Conservation (phyloP, 1,140 invertebrate species). For the Pseudomyrmex flavicornis region DNA sequence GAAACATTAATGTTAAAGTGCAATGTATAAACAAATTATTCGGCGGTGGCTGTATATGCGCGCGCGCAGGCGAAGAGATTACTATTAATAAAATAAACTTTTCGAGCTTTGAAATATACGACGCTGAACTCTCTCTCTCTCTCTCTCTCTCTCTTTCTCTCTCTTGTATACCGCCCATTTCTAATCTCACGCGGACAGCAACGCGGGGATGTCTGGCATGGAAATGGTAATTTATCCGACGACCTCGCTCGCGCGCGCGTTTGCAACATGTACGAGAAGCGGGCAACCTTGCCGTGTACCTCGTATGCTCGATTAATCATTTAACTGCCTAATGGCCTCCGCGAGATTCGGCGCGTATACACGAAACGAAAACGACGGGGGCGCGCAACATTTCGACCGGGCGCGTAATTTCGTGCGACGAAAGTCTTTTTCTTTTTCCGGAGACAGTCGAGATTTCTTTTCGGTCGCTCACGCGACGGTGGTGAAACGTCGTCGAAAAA, state of each 20-base stretch:
- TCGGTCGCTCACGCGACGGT: conserved; percentile 20
- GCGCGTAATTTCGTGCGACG: conserved; percentile 22
- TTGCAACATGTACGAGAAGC: conserved; percentile 53
- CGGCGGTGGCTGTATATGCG: too few species aligned
- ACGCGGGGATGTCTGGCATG: conserved; percentile 44
- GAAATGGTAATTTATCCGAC: conserved; percentile 55
- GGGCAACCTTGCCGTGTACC: conserved; percentile 53
- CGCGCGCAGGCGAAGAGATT: neutral
- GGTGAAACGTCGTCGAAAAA: neutral
- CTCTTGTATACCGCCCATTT: conserved; percentile 35
- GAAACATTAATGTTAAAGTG: conserved; percentile 15
- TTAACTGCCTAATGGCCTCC: conserved; percentile 64
- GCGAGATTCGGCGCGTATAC: conserved; percentile 48
- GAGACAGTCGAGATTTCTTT: conserved; percentile 8
- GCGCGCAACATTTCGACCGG: conserved; percentile 37
- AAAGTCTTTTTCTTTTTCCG: conserved; percentile 16
- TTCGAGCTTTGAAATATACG: neutral
- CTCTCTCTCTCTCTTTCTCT: too few species aligned
- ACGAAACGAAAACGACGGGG: neutral
- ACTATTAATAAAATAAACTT: conserved; percentile 55
- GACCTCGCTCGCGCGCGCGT: conserved; percentile 33
- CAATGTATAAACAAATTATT: neutral
- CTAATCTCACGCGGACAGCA: conserved; percentile 48
- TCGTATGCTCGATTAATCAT: conserved; percentile 67
- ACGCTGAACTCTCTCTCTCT: neutral